These are phyloP conservation scores for Orchesella cincta DNA, from an alignment of 1,140 invertebrate species.

Conservation along the genomic window DNA sequence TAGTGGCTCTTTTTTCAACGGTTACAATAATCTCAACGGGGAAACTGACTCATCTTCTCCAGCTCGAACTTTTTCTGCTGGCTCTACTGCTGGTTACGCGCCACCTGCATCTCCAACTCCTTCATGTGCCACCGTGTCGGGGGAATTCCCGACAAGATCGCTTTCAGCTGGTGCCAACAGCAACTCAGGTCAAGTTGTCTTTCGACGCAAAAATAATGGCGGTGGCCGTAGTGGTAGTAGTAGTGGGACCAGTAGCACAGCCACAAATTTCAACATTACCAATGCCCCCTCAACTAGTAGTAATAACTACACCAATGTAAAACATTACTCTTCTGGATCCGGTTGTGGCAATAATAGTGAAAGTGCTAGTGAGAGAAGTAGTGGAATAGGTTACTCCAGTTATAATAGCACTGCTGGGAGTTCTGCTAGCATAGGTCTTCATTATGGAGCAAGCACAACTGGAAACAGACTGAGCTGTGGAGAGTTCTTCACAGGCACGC, in stretches of 20 bases:
- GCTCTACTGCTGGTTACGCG: not conserved
- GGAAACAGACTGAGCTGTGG: slow-evolving; percentile 45
- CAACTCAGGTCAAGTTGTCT: slow-evolving; percentile 31
- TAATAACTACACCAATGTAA: not conserved
- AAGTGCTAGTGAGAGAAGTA: slow-evolving; percentile 20
- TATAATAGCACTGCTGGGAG: slow-evolving; percentile 24
- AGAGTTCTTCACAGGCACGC: slow-evolving; percentile 39
- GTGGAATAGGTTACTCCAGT: slow-evolving; percentile 21
- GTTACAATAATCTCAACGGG: slow-evolving; percentile 13
- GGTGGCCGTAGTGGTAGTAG: slow-evolving; percentile 28
- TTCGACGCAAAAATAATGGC: slow-evolving; percentile 32
- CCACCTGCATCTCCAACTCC: slow-evolving; percentile 41
- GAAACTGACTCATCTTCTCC: not conserved
- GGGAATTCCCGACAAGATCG: slow-evolving; percentile 38
- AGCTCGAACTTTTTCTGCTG: not conserved
- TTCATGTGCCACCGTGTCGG: slow-evolving; percentile 38
- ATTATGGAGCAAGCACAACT: slow-evolving; percentile 7
- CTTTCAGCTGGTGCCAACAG: slow-evolving; percentile 33
- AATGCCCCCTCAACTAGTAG: not conserved
- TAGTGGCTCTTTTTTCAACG: slow-evolving; percentile 16
- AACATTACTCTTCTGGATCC: slow-evolving; percentile 27
- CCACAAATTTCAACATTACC: slow-evolving; percentile 14
- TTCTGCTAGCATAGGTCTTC: slow-evolving; percentile 22
- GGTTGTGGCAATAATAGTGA: slow-evolving; percentile 17
- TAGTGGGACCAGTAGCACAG: slow-evolving; percentile 14